Percentiles rank a stretch among this genome's conserved stretches.
Conservation (phyloP, 2,113 vertebrate genomes). For the Ceyx cyanopectus region DNA sequence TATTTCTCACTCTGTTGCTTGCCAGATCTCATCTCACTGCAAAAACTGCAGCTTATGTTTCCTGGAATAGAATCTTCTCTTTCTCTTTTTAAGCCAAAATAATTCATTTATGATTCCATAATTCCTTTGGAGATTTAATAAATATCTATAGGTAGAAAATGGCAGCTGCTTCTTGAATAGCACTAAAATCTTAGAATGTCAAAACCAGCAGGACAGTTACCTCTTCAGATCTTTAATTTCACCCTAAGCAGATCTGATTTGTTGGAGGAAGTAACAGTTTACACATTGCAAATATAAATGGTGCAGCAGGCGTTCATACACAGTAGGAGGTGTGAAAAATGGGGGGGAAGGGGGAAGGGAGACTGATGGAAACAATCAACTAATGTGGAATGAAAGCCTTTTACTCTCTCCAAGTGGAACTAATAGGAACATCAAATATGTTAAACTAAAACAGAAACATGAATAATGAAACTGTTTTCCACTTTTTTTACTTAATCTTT, state of each 20-base stretch:
- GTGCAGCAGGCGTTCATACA: constrained; percentile 46
- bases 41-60: background rate
- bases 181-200: constrained; percentile 40
- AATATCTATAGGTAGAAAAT: constrained; percentile 17
- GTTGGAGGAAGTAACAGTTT: constrained; percentile 74
- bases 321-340: constrained; percentile 76
- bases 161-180: background rate
- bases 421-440: constrained; percentile 62
- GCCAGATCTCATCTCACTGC: constrained; percentile 4
- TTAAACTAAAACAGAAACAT: constrained; percentile 58
- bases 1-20: constrained; percentile 5
- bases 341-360: background rate
- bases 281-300: constrained; percentile 67
- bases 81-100: constrained; percentile 34
- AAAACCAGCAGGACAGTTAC: constrained; percentile 31
- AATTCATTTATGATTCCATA: constrained; percentile 41
- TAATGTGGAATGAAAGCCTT: constrained; percentile 62
- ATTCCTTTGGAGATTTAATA: constrained; percentile 19
- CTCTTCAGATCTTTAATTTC: constrained; percentile 57
- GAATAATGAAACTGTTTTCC: background rate
- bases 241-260: constrained; percentile 62
- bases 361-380: constrained; percentile 70
- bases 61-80: constrained; percentile 5
- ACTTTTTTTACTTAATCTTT: background rate
- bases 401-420: constrained; percentile 56